Evolutionary conservation across 2,113 vertebrate species (phyloP).

Genomic region (Petrocephalus microphthalmus): DNA sequence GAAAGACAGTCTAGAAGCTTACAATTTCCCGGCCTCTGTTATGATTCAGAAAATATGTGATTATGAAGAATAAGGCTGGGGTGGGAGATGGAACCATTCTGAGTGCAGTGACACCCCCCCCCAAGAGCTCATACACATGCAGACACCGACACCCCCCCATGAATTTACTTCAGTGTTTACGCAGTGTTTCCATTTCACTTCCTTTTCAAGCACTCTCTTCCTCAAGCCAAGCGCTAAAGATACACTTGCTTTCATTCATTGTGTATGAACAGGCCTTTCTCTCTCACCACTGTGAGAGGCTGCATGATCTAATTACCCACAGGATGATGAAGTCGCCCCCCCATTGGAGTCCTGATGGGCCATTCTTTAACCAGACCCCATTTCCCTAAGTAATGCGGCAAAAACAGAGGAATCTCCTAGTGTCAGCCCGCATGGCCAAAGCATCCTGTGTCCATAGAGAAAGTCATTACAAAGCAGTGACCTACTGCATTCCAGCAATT

Average conservation of each 20-base stretch:
- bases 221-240: slow-evolving; percentile 33
- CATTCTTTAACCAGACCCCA: slow-evolving; percentile 41
- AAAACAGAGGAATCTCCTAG: slow-evolving; percentile 32
- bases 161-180: slow-evolving; percentile 21
- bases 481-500: slow-evolving; percentile 10
- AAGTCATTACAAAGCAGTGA: slow-evolving; percentile 23
- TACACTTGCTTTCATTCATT: slow-evolving; percentile 48
- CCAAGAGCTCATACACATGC: slow-evolving; percentile 7
- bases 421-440: slow-evolving; percentile 30
- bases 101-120: slow-evolving; percentile 20
- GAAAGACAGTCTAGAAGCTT: slow-evolving; percentile 23
- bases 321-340: slow-evolving; percentile 52
- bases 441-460: slow-evolving; percentile 28
- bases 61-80: slow-evolving; percentile 21
- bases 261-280: slow-evolving; percentile 42
- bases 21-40: slow-evolving; percentile 18
- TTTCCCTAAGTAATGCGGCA: slow-evolving; percentile 16
- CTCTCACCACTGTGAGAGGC: slow-evolving; percentile 40
- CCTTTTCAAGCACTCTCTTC: slow-evolving; percentile 30
- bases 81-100: slow-evolving; percentile 30
- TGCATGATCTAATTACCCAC: slow-evolving; percentile 56
- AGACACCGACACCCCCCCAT: slow-evolving; percentile 23
- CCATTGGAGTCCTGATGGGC: slow-evolving; percentile 40
- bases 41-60: neutral
- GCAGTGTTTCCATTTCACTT: slow-evolving; percentile 46